Evolutionary conservation across 2,888 invertebrate genomes (phyloP), one percentile per base, ranked within the genome.

Genomic region (Rhingia rostrata): DNA sequence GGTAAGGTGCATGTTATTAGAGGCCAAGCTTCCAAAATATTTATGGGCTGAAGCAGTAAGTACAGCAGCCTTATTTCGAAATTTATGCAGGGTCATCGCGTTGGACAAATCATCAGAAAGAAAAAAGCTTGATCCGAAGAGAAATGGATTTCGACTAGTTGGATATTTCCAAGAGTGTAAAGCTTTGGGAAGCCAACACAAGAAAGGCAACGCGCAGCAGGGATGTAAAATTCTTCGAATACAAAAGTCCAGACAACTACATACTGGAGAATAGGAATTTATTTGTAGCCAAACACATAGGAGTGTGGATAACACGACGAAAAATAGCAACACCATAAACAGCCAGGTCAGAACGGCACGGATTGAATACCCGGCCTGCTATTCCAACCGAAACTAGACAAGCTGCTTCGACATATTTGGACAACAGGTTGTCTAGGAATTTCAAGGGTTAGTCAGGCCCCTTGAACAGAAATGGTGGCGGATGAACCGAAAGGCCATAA

Each of bases 1-100:
- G 64, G 84, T 87, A 5, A 75, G 88, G 47, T 87, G 86, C 10
- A 86, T 89, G 87, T 54, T 88, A 9, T 45, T 87, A 4, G 86
- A 87, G 37, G 74, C 87, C 9, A 63, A 77, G 6, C 33, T 89
- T 14, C 77, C 86, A 10, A 70, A 87, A 41, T 41, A 45, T 5
- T 84, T 88, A n/a, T 89, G 88, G 87, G 88, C 87, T 12, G 89
- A 89, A 75, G 88, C 89, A 9, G 80, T 87, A 0, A 79, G 70
- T 37, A 87, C 87, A 5, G 88, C 88, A 10, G 77, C 56, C 9
- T 82, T 54, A 30, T 61, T 86, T 4, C 37, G 77, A 4, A 77
- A 86, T 45, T 37, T 56, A 53, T 66, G 30, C 3, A 70, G 75
- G 6, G 70, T 49, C 10, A 75, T 35, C 10, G 41, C 39, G 0